A percentile compares a stretch with the other conserved stretches of the same genome.
phyloP scores from a whole-genome alignment of 2,888 invertebrate species.

The Pseudococcus jackbeardsleyi region DNA sequence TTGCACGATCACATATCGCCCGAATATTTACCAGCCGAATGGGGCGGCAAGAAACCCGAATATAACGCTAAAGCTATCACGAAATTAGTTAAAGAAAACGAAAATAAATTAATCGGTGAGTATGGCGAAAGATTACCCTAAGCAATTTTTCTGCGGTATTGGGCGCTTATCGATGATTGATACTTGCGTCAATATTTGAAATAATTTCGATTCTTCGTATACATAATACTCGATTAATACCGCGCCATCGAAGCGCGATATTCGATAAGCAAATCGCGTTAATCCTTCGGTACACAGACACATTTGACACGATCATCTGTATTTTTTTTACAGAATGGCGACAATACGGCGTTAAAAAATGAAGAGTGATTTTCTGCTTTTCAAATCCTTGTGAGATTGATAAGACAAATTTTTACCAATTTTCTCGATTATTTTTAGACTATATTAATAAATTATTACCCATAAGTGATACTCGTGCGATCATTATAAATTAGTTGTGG shows the following conservation, averaged over 20 bases:
- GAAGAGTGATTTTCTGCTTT: not conserved
- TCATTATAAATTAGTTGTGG: not conserved
- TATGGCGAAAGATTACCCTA: not conserved
- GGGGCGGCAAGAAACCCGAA: slow-evolving; percentile 69
- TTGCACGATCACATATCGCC: slow-evolving; percentile 70
- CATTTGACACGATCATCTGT: not conserved
- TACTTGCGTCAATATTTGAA: not conserved
- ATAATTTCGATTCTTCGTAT: not conserved
- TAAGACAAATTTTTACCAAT: slow-evolving; percentile 16
- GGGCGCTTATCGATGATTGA: not conserved
- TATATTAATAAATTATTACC: not conserved
- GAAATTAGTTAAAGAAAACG: slow-evolving; percentile 59
- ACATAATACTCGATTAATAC: slow-evolving; percentile 4
- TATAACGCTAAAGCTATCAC: slow-evolving; percentile 63
- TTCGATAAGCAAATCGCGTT: not conserved
- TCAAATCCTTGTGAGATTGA: not conserved
- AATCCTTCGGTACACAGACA: not conserved
- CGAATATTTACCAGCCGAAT: slow-evolving; percentile 70
- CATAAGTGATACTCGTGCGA: too few species aligned
- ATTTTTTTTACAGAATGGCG: slow-evolving; percentile 66
- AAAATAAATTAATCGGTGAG: slow-evolving; percentile 63
- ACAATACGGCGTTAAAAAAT: slow-evolving; percentile 65
- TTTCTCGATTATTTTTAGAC: not conserved
- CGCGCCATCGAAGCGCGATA: not conserved
- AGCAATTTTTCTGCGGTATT: not conserved